A percentile compares a stretch with the other conserved stretches of the same genome.
These are phyloP conservation scores for Hipparchia sbordonii DNA, from an alignment of 2,888 invertebrate genomes.

Conservation along the genomic window DNA sequence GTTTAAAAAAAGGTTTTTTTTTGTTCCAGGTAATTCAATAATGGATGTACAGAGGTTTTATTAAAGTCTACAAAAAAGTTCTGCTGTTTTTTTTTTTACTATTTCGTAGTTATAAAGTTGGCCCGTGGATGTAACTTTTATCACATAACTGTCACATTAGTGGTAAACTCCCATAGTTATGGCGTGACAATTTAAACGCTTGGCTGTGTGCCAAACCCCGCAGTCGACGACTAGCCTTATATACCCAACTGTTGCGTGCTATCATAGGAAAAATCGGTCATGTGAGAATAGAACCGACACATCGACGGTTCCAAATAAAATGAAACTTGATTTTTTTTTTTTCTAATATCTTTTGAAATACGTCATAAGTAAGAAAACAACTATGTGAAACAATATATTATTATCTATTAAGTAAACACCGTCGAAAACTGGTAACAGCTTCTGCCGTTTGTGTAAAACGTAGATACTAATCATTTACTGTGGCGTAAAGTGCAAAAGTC, in stretches of 20 bases:
- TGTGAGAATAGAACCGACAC: constrained; percentile 10
- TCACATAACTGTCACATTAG: constrained; percentile 14
- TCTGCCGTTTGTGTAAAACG: too few relatives aligned
- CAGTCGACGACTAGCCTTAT: constrained; percentile 17
- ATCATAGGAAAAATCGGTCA: constrained; percentile 28
- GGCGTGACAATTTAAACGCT: constrained; percentile 19
- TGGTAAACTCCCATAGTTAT: constrained; percentile 15
- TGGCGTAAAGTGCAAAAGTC: too few relatives aligned
- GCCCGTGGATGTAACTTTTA: background rate
- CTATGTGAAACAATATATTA: background rate
- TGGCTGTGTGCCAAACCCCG: constrained; percentile 19
- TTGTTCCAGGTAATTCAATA: constrained; percentile 13
- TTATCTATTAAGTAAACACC: too few relatives aligned
- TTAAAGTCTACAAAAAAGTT: too few relatives aligned
- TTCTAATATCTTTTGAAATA: background rate
- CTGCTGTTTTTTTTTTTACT: background rate
- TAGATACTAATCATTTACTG: too few relatives aligned
- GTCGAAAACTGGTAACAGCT: too few relatives aligned
- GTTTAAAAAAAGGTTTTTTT: background rate
- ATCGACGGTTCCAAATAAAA: constrained; percentile 20
- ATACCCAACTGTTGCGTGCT: constrained; percentile 27
- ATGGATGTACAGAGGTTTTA: background rate
- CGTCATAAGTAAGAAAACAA: background rate
- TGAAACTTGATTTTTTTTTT: constrained; percentile 6
- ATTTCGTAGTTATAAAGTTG: background rate